Conservation (phyloP, 2,888 invertebrate genomes). For the Cistogaster globosa region DNA sequence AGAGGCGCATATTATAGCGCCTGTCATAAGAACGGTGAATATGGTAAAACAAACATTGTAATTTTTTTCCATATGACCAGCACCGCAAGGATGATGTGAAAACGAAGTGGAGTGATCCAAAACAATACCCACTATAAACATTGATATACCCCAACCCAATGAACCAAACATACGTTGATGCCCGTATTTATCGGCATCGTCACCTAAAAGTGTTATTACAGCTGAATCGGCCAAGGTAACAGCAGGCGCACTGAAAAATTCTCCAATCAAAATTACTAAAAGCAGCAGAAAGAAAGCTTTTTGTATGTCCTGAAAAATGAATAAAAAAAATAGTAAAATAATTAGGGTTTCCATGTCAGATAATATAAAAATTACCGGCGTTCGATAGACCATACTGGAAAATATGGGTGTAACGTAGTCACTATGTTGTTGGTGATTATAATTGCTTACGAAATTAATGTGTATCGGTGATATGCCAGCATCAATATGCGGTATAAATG, state of each 20-base stretch:
- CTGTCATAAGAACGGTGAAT: slow-evolving; percentile 98
- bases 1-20: slow-evolving; percentile 95
- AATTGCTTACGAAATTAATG: slow-evolving; percentile 90
- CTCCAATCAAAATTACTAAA: slow-evolving; percentile 96
- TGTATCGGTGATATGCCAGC: slow-evolving; percentile 87
- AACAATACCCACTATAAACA: slow-evolving; percentile 97
- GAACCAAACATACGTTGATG: slow-evolving; percentile 99
- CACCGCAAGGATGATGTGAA: slow-evolving; percentile 95
- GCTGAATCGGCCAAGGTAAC: slow-evolving; percentile 97
- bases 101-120: slow-evolving; percentile 98
- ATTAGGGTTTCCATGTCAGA: background rate
- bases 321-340: background rate
- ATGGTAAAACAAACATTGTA: slow-evolving; percentile 99
- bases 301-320: slow-evolving; percentile 88
- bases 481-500: slow-evolving; percentile 79
- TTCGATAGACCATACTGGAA: slow-evolving; percentile 95
- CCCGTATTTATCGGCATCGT: slow-evolving; percentile 95
- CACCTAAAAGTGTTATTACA: slow-evolving; percentile 93
- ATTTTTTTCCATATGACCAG: slow-evolving; percentile 96
- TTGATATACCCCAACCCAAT: slow-evolving; percentile 98
- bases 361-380: slow-evolving; percentile 80
- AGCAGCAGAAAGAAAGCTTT: slow-evolving; percentile 97
- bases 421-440: slow-evolving; percentile 87
- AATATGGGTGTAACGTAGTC: slow-evolving; percentile 95
- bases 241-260: slow-evolving; percentile 98